phyloP scores from a whole-genome alignment of 2,113 vertebrate species.

The Catagonus wagneri region DNA sequence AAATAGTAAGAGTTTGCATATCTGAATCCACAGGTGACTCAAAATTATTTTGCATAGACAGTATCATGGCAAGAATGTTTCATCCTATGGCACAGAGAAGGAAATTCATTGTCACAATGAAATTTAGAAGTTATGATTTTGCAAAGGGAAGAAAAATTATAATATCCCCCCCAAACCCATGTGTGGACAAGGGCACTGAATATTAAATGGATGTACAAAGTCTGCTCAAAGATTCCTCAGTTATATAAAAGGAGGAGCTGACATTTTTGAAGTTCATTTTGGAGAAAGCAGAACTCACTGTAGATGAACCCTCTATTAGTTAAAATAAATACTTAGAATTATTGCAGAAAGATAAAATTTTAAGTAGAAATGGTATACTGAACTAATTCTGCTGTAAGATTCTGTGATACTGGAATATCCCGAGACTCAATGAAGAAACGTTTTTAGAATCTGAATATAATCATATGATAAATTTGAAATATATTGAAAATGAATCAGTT shows the following conservation, averaged over 20 bases:
- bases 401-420: background rate
- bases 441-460: background rate
- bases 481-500: background rate
- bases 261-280: constrained; percentile 7
- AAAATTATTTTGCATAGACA: background rate
- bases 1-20: background rate
- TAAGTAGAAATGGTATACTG: background rate
- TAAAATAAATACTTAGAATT: constrained; percentile 42
- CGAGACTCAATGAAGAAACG: background rate
- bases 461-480: background rate
- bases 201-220: background rate
- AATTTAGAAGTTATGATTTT: constrained; percentile 3
- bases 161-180: background rate
- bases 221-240: background rate
- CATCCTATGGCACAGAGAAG: background rate
- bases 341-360: background rate
- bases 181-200: background rate
- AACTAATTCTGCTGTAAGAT: constrained; percentile 30
- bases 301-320: background rate
- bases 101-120: background rate
- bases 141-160: background rate
- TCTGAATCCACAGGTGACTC: background rate
- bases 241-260: background rate
- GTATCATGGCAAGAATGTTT: background rate
- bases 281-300: background rate